phyloP scores from a whole-genome alignment of 2,888 invertebrate genomes.

The Leucozona laternaria region DNA sequence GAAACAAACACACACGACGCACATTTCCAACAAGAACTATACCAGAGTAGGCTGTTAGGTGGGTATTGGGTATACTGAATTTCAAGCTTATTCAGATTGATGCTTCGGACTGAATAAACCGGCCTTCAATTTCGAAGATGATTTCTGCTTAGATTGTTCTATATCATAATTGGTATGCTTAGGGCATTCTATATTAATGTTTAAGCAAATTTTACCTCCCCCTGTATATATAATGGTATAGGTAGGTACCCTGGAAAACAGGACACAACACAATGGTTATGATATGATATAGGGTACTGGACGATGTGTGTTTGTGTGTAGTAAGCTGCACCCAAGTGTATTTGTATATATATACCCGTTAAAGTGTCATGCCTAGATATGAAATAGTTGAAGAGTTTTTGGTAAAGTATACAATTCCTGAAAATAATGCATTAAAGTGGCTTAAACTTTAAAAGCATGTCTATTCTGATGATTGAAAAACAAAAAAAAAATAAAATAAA shows the following conservation, averaged over 20 bases:
- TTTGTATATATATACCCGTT: background rate
- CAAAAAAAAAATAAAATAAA: background rate
- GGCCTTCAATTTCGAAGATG: constrained; percentile 61
- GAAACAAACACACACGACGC: background rate
- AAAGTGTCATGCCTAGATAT: background rate
- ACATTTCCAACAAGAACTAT: background rate
- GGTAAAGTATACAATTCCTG: background rate
- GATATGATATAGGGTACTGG: background rate
- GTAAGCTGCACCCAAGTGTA: background rate
- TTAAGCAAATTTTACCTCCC: constrained; percentile 52
- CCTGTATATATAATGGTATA: background rate
- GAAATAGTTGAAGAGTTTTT: background rate
- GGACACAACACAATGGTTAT: background rate
- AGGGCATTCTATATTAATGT: constrained; percentile 67
- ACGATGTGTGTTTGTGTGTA: background rate
- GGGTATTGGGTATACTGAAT: background rate
- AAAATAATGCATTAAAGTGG: background rate
- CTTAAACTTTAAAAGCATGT: background rate
- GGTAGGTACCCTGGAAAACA: background rate
- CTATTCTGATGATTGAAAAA: background rate
- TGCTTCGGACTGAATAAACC: constrained; percentile 64
- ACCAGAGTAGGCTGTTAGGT: background rate
- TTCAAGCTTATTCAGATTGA: constrained; percentile 58
- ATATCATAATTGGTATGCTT: constrained; percentile 72
- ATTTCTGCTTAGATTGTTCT: constrained; percentile 60